Evolutionary conservation across 2,888 invertebrate species (phyloP), one percentile per base, ranked within the genome.

Genomic region (Hypomecis punctinalis): DNA sequence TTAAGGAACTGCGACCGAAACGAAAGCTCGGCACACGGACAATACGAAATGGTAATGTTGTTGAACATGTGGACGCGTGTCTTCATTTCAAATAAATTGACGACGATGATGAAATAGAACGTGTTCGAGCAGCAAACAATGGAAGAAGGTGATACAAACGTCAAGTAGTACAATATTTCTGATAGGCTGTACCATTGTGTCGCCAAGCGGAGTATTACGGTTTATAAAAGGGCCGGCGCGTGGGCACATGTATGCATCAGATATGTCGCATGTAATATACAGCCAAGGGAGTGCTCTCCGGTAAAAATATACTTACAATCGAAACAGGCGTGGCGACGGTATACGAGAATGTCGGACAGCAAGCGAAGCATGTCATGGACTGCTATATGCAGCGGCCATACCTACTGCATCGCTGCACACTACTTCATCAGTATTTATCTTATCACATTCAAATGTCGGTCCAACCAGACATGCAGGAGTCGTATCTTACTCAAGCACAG

Each of bases 81-180:
- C 82, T 83, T 81, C 80, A 80, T 82, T 85, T 81, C 78, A 80
- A 84, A 86, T 81, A 85, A 82, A 84, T 83, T 78, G 76, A 80
- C 76, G 67, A 74, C 77, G 81, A 81, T 88, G 86, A 88, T 85
- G 83, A 84, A 86, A 88, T 83, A 79, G 77, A 84, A 85, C 83
- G 84, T 86, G 84, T 75, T 73, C 77, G 69, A 75, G 73, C 72
- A 73, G 73, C 78, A 76, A 84, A 88, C 88, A 87, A 88, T 86
- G 81, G 81, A 69, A 72, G 75, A 84, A 79, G 82, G 83, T 81
- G 84, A 83, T 83, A 81, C 76, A 77, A 76, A 79, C 76, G 74
- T 75, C 76, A 69, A 74, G 73, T 67, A 76, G 76, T 79, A 47
- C 55, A 62, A 60, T 39, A 67, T 61, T 78, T 73, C 70, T 76